Conservation (phyloP, 2,113 vertebrate genomes). For the Promerops cafer region DNA sequence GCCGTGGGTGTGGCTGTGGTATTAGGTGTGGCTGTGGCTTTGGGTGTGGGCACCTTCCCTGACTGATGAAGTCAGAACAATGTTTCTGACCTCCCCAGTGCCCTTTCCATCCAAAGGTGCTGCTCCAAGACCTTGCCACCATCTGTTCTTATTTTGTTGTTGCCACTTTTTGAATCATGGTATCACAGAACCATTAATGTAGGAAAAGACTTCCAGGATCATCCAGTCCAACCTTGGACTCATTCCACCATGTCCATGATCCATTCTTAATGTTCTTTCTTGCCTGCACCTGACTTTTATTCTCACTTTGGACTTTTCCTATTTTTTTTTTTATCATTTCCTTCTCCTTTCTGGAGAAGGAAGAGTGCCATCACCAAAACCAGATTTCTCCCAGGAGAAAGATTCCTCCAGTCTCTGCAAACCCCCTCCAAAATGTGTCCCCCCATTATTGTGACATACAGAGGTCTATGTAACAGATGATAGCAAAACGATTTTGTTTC, state of each 20-base stretch:
- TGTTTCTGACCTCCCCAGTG: neutral
- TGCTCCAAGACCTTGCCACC: neutral
- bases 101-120: neutral
- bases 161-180: neutral
- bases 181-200: neutral
- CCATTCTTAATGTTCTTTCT: neutral
- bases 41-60: neutral
- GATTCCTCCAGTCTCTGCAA: neutral
- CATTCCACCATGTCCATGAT: too few species aligned
- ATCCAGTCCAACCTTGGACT: neutral
- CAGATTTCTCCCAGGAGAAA: neutral
- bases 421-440: neutral
- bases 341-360: neutral
- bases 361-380: fast-evolving
- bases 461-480: neutral
- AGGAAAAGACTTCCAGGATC: neutral
- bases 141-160: neutral
- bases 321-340: neutral
- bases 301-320: neutral
- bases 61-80: too few species aligned
- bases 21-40: neutral
- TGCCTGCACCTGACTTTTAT: neutral
- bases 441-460: neutral
- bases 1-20: fast-evolving
- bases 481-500: neutral